These are phyloP conservation scores for Nanorana parkeri DNA, from an alignment of 2,113 vertebrate genomes.

Conservation along the genomic window DNA sequence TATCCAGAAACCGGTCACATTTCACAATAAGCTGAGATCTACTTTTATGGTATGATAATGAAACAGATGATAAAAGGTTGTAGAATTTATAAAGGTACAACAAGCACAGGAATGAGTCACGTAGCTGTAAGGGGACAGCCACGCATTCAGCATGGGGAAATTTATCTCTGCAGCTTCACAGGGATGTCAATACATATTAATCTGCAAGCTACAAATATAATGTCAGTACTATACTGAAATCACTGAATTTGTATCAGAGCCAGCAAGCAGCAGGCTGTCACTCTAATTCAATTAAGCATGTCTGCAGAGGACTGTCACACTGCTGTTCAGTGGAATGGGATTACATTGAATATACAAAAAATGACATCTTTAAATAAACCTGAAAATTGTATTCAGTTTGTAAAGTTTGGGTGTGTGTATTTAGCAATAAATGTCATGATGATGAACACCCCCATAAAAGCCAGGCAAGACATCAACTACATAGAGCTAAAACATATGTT, in stretches of 20 bases:
- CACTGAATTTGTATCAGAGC: constrained; percentile 32
- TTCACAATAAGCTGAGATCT: too few species aligned
- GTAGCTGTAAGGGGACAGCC: background rate
- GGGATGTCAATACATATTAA: constrained; percentile 25
- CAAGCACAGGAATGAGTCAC: constrained; percentile 16
- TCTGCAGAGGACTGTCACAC: constrained; percentile 11
- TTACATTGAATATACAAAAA: background rate
- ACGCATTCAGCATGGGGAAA: constrained; percentile 12
- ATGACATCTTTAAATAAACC: background rate
- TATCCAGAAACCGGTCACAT: too few species aligned
- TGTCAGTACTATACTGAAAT: constrained; percentile 49
- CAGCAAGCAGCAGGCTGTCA: constrained; percentile 47
- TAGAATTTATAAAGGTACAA: background rate
- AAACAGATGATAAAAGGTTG: background rate
- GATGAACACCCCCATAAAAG: too few species aligned
- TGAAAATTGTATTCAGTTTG: too few species aligned
- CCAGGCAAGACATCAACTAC: too few species aligned
- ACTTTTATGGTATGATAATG: background rate
- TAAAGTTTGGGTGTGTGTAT: too few species aligned
- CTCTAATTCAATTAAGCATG: constrained; percentile 57
- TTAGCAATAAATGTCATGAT: too few species aligned
- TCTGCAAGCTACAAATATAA: constrained; percentile 38
- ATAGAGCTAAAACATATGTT: too few species aligned
- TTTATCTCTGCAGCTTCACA: constrained; percentile 34
- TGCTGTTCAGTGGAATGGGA: background rate